Conservation (phyloP, 2,113 vertebrate genomes). For the Pelodiscus sinensis region DNA sequence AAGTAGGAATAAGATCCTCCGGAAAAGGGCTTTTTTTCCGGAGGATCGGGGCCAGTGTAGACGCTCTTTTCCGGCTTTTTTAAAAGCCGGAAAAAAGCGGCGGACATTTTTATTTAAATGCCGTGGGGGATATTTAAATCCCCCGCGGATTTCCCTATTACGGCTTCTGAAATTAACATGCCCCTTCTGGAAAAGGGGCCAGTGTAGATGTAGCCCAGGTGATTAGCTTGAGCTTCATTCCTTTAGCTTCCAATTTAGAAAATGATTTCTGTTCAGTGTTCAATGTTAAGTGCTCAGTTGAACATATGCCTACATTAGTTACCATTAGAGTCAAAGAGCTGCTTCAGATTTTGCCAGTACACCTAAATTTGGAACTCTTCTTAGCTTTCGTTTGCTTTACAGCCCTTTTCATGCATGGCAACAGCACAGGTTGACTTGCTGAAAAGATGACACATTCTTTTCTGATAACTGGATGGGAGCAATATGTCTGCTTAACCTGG, state of each 20-base stretch:
- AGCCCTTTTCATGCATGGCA: accelerated
- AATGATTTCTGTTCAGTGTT: not conserved
- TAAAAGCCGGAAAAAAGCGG: too few species aligned
- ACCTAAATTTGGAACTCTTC: not conserved
- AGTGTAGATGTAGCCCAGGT: too few species aligned
- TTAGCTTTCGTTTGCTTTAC: not conserved
- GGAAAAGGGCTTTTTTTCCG: too few species aligned
- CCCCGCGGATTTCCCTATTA: too few species aligned
- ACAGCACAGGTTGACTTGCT: not conserved
- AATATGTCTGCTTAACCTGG: not conserved
- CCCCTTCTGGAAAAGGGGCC: too few species aligned
- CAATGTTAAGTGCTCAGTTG: too few species aligned
- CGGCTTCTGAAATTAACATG: too few species aligned
- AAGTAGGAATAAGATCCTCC: too few species aligned
- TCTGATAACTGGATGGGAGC: accelerated
- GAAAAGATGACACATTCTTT: accelerated
- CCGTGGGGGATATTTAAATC: too few species aligned
- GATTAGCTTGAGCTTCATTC: not conserved
- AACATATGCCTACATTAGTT: not conserved
- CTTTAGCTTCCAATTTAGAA: not conserved
- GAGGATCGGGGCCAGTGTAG: too few species aligned
- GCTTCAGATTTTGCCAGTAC: not conserved
- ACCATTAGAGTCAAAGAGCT: not conserved
- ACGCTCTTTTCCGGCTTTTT: too few species aligned
- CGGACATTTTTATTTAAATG: too few species aligned